Base-by-base conservation (phyloP, 1,140 invertebrate genomes). In the Paralvinella palmiformis region DNA sequence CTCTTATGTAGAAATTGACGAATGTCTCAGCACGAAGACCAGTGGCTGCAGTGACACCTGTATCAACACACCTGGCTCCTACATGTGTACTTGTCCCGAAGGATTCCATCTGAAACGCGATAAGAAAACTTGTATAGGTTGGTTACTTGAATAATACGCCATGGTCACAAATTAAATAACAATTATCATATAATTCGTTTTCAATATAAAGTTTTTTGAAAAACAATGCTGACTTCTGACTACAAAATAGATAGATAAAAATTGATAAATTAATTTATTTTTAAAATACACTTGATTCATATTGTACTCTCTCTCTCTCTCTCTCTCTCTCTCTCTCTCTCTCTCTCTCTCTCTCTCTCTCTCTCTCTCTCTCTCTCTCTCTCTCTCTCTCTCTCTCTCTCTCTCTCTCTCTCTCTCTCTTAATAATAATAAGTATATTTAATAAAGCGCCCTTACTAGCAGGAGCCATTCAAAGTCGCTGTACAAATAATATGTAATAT, bases 41-140 rank as follows among this genome's bases (percentile, higher is more conserved):
- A 84, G 83, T 20, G 79, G 85, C 0, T 90, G 89, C 71, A 82
- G 81, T 35, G 79, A 85, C 3, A 74, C 84, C 1, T 92, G 90
- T 72, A 76, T 86, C 0, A 92, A 92, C 74, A 85, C 87, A 37
- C 80, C 83, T 2, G 90, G 90, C 1, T 84, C 86, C 45, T 90
- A 87, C 77, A 85, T 86, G 56, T 95, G 92, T 73, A 84, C 85
- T n/a, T 94, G 92, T 73, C 86, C 87, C 66, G 83, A 85, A 64
- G 89, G 89, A 13, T 90, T 87, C 60, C 77, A 74, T 62, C 71
- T 76, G 4, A 62, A 70, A 20, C 22, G 55, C n/a, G 70, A 74
- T 59, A 81, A 66, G 80, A 20, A 35, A n/a, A 27, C 53, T 17
- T 64, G 55, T 44, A n/a, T 31, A 29, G 62, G 62, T 64, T 31